These are phyloP conservation scores for Spilosoma lubricipeda DNA, from an alignment of 2,888 invertebrate species.

Conservation along the genomic window DNA sequence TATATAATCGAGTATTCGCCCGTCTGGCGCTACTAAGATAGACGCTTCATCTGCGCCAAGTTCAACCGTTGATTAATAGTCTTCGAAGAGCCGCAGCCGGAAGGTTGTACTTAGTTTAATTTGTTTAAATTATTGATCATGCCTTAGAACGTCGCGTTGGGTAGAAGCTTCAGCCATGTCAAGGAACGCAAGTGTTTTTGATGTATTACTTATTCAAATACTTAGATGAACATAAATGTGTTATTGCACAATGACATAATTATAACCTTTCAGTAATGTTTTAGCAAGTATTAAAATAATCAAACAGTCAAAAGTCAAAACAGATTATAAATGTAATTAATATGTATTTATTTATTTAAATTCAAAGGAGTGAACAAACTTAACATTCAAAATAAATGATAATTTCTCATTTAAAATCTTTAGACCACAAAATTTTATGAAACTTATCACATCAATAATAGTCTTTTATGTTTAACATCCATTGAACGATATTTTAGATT, in stretches of 20 bases:
- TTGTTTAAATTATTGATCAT: constrained; percentile 47
- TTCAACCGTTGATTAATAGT: constrained; percentile 46
- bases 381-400: neutral
- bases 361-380: neutral
- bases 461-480: neutral
- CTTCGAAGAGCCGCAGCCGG: constrained; percentile 28
- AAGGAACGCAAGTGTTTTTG: neutral
- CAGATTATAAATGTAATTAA: neutral
- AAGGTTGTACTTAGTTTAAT: constrained; percentile 35
- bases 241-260: neutral
- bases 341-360: neutral
- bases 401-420: neutral
- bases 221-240: neutral
- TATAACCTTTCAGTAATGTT: too few relatives aligned
- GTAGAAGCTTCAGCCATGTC: neutral
- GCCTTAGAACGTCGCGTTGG: neutral
- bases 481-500: neutral
- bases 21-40: constrained; percentile 33
- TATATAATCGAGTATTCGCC: constrained; percentile 29
- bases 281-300: neutral
- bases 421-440: neutral
- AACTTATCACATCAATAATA: neutral
- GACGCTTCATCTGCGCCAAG: constrained; percentile 45
- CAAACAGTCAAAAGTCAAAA: neutral
- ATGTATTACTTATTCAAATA: neutral